These are phyloP conservation scores for Mamestra configurata DNA, from an alignment of 1,140 invertebrate genomes.

Conservation along the genomic window DNA sequence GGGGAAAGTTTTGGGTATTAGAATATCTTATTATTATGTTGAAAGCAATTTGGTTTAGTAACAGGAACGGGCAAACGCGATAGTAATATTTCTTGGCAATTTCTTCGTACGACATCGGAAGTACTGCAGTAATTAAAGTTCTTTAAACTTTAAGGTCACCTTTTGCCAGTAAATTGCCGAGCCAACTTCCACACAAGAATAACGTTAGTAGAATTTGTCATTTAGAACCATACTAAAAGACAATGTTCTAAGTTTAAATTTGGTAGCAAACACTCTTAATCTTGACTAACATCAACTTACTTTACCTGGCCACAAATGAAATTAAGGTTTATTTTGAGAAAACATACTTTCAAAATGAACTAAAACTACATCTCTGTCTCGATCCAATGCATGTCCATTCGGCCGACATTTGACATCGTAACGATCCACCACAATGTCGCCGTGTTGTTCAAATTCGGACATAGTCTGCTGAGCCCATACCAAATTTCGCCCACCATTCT, in stretches of 20 bases:
- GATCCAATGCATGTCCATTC: background rate
- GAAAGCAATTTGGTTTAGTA: background rate
- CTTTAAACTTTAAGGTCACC: no score
- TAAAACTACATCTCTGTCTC: background rate
- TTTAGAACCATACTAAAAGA: no score
- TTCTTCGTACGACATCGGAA: background rate
- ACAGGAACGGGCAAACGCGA: background rate
- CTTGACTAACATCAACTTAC: no score
- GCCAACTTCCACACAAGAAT: no score
- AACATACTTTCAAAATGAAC: no score
- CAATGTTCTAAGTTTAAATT: no score
- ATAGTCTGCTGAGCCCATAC: background rate
- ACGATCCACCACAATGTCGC: background rate
- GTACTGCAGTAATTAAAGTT: conserved; percentile 16
- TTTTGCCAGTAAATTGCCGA: no score
- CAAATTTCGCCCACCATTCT: background rate
- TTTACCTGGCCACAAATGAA: no score
- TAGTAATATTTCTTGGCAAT: conserved; percentile 11
- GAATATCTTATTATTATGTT: conserved; percentile 1
- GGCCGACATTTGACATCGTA: background rate
- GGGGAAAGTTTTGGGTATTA: conserved; percentile 9
- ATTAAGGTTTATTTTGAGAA: no score
- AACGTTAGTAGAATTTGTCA: no score
- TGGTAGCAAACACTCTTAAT: no score
- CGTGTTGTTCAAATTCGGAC: background rate